Base-by-base conservation (phyloP, 2,888 invertebrate species). In the Erebia palarica region DNA sequence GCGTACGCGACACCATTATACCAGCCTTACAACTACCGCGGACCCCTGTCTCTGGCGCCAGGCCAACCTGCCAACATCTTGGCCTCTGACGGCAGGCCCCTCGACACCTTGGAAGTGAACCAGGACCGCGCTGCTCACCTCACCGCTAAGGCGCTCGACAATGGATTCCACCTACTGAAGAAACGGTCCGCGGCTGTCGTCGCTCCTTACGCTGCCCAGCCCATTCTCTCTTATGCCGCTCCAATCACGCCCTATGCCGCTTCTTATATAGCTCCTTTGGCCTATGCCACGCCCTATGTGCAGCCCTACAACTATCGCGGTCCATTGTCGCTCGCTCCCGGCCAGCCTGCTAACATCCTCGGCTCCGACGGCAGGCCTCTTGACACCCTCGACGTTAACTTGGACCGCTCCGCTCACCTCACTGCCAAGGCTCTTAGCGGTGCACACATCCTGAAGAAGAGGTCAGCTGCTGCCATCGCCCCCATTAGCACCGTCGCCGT, bases 31-130 rank as follows among this genome's bases (percentile, higher is more conserved):
- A 92, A 91, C 86, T 91, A 90, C 83, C 86, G 89, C 73, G 90
- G 88, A n/a, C 92, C 92, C 0, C 82, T 91, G 63, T 93, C 93
- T 1, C 86, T 92, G 18, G 88, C 88, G 61, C 92, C 91, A 47
- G 88, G 90, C 36, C 91, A 92, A 77, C 93, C 93, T 60, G 93
- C 93, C 76, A 89, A 84, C 81, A 88, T 93, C 72, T 75, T 91
- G 75, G 91, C 90, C 66, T 84, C 89, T 60, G 92, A 91, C 75
- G 92, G 93, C 82, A 86, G 90, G 79, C 92, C 92, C 4, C 81
- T 92, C 53, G 92, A 92, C 77, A 92, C 92, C 59, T 77, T 91
- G 78, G 92, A 91, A 61, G 92, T 92, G 51, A 92, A 92, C 84
- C 75, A 90, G 81, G 91, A 92, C 84, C 91, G 90, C 77, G 85